Conservation (phyloP, 2,113 vertebrate genomes). For the Chionomys nivalis region DNA sequence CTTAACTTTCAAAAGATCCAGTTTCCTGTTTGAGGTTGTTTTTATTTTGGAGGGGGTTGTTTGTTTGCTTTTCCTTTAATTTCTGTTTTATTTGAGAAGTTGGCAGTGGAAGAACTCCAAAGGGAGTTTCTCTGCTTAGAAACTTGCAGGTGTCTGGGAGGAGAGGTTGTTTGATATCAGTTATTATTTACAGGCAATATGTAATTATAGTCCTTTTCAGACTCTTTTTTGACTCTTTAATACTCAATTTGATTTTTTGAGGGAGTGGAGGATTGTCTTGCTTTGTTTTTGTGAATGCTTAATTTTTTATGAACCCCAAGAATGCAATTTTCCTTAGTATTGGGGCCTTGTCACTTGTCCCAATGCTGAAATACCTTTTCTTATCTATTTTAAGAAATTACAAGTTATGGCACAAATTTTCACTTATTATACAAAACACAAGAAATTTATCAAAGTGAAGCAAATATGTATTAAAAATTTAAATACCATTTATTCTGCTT, state of each 20-base stretch:
- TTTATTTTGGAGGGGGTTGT: accelerated
- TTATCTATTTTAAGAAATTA: conserved; percentile 34
- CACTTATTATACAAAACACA: background rate
- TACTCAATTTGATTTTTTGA: conserved; percentile 31
- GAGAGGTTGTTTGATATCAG: background rate
- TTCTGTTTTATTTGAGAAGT: conserved; percentile 54
- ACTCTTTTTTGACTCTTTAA: conserved; percentile 52
- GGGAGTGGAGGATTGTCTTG: background rate
- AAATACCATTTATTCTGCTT: conserved; percentile 33
- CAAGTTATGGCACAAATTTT: background rate
- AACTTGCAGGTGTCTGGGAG: conserved; percentile 47
- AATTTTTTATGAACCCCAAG: background rate
- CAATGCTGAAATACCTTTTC: conserved; percentile 62
- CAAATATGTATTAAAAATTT: background rate
- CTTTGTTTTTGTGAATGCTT: background rate
- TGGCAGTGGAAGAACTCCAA: background rate
- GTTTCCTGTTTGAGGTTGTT: conserved; percentile 7
- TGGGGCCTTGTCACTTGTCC: conserved; percentile 39
- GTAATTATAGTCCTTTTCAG: background rate
- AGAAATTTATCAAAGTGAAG: background rate
- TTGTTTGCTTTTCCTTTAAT: background rate
- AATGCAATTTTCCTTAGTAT: background rate
- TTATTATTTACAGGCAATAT: conserved; percentile 5
- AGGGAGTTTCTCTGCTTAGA: conserved; percentile 27
- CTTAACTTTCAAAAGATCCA: conserved; percentile 49